Percentiles rank a stretch among this genome's conserved stretches.
These are phyloP conservation scores for Acleris literana DNA, from an alignment of 2,888 invertebrate genomes.

Conservation along the genomic window DNA sequence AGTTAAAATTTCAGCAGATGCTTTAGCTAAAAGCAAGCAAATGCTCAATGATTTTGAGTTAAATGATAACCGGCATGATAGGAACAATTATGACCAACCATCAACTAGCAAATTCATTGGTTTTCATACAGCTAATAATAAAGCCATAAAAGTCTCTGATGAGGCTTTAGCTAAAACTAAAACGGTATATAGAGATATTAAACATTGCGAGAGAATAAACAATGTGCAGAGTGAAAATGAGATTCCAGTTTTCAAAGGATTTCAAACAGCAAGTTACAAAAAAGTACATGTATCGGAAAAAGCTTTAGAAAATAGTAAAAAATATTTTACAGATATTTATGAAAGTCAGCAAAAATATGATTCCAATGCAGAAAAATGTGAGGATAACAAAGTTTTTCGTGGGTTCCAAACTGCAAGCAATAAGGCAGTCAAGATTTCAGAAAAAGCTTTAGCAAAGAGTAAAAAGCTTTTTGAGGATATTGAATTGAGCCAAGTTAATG, in stretches of 20 bases:
- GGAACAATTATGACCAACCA: neutral
- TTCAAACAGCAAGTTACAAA: too few relatives aligned
- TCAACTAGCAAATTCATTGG: slow-evolving; percentile 30
- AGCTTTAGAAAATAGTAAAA: too few relatives aligned
- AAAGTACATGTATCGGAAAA: too few relatives aligned
- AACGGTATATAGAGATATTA: slow-evolving; percentile 53
- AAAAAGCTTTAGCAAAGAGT: slow-evolving; percentile 53
- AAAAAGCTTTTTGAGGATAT: slow-evolving; percentile 38
- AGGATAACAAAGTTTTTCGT: too few relatives aligned
- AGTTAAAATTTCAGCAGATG: neutral
- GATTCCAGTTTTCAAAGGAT: neutral
- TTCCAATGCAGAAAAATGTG: too few relatives aligned
- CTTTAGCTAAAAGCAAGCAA: slow-evolving; percentile 5
- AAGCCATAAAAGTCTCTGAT: slow-evolving; percentile 50
- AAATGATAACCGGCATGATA: neutral
- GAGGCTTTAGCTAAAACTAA: slow-evolving; percentile 52
- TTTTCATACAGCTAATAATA: slow-evolving; percentile 56
- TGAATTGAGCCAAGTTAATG: too few relatives aligned
- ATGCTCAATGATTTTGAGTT: slow-evolving; percentile 1
- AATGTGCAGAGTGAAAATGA: neutral
- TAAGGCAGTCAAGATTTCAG: slow-evolving; percentile 50
- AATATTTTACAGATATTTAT: too few relatives aligned
- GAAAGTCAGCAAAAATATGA: too few relatives aligned
- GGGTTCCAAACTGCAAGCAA: slow-evolving; percentile 23
- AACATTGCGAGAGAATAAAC: slow-evolving; percentile 15